A percentile compares a stretch with the other conserved stretches of the same genome.
Conservation (phyloP, 2,797 vertebrate genomes). For the Schizothorax lantsangensis region DNA sequence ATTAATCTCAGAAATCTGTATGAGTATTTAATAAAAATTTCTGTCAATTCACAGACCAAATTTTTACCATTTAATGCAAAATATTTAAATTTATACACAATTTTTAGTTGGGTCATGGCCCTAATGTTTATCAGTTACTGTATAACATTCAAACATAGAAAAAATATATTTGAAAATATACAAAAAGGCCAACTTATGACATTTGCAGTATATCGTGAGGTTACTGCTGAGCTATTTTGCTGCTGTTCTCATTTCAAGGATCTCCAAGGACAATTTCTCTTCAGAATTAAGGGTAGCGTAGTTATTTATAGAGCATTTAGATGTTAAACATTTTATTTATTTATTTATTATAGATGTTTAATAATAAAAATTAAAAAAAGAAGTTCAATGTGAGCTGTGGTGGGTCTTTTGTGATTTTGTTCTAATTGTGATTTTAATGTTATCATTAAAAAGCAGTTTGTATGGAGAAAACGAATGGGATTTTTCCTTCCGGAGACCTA, state of each 20-base stretch:
- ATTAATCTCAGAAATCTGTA: neutral
- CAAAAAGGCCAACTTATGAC: neutral
- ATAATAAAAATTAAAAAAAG: neutral
- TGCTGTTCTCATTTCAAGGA: neutral
- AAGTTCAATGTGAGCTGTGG: neutral
- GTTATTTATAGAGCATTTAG: neutral
- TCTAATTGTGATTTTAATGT: neutral
- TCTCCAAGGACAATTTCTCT: neutral
- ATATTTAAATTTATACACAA: neutral
- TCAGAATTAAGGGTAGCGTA: neutral
- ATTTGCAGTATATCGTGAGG: neutral
- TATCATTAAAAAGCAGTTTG: conserved; percentile 12
- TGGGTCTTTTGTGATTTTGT: neutral
- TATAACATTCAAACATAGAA: neutral
- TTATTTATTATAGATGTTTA: neutral
- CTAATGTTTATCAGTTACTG: neutral
- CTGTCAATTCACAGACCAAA: neutral
- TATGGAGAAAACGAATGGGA: neutral
- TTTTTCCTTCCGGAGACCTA: conserved; percentile 5
- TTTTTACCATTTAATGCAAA: neutral
- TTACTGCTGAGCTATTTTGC: neutral
- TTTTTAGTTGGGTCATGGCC: neutral
- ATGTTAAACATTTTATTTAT: neutral
- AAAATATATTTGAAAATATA: neutral
- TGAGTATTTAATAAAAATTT: neutral